Percentiles rank a stretch among this genome's conserved stretches.
phyloP scores from a whole-genome alignment of 2,888 invertebrate genomes.

The Nysson spinosus region DNA sequence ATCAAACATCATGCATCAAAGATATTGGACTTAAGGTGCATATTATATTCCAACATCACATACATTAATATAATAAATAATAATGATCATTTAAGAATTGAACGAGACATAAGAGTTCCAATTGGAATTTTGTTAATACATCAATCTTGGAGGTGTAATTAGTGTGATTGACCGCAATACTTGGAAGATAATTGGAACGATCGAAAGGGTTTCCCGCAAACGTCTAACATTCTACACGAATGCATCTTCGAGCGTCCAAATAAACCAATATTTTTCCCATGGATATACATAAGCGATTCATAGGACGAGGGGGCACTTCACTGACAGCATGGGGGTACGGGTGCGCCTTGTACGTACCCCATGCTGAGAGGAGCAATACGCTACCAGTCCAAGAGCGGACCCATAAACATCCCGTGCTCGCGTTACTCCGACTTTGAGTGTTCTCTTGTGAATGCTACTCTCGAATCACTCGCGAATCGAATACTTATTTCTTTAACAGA shows the following conservation, averaged over 20 bases:
- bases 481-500: conserved; percentile 57
- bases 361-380: conserved; percentile 71
- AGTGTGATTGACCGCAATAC: not conserved
- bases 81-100: too few species aligned
- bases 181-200: not conserved
- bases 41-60: too few species aligned
- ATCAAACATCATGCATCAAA: too few species aligned
- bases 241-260: conserved; percentile 61
- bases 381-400: conserved; percentile 67
- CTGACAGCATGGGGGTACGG: conserved; percentile 71
- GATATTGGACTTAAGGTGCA: too few species aligned
- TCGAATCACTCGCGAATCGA: conserved; percentile 63
- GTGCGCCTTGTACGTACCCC: conserved; percentile 68
- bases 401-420: conserved; percentile 67
- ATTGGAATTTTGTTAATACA: too few species aligned
- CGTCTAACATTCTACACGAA: conserved; percentile 44
- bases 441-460: conserved; percentile 66
- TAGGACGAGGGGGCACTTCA: conserved; percentile 66
- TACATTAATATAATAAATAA: too few species aligned
- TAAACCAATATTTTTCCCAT: conserved; percentile 76
- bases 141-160: too few species aligned
- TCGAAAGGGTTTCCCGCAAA: conserved; percentile 16
- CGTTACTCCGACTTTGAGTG: conserved; percentile 60
- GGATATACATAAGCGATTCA: conserved; percentile 71
- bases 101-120: too few species aligned